Evolutionary conservation across 2,797 vertebrate species (phyloP).

Genomic region (Anguilla pacifica): DNA sequence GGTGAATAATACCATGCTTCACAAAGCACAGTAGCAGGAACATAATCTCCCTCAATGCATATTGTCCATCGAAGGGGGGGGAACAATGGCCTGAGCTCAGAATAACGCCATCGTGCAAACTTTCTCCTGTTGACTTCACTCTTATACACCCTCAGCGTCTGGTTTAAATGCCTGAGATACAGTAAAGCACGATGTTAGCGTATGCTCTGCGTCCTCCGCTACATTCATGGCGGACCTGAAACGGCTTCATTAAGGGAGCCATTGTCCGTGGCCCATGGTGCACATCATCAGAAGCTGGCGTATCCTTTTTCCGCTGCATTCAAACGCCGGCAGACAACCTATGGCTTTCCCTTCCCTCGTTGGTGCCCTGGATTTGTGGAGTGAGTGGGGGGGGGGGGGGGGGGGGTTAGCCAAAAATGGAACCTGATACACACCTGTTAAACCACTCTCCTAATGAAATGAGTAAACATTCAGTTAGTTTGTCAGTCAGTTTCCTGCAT

Average conservation of each 20-base stretch:
- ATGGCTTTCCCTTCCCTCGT: neutral
- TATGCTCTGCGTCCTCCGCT: neutral
- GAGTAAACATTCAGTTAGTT: neutral
- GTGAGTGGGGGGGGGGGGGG: neutral
- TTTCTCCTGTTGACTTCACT: neutral
- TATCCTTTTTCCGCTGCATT: conserved; percentile 47
- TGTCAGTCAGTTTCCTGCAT: no score
- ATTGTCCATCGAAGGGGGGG: conserved; percentile 53
- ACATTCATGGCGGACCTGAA: neutral
- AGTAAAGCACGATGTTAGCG: neutral
- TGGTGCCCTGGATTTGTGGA: neutral
- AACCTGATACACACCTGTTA: neutral
- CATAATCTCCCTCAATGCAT: conserved; percentile 73
- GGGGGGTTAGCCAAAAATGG: neutral
- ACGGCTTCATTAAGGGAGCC: conserved; percentile 31
- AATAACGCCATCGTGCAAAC: conserved; percentile 38
- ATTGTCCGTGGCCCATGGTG: conserved; percentile 42
- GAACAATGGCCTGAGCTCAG: conserved; percentile 53
- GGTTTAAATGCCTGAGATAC: neutral
- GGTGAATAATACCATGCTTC: conserved; percentile 69
- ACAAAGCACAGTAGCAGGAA: conserved; percentile 77
- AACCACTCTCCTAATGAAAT: neutral
- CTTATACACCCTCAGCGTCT: neutral
- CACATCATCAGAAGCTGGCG: conserved; percentile 24
- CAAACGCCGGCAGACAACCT: conserved; percentile 42